Conservation (phyloP, 2,888 invertebrate species). For the Calliphora vomitoria region DNA sequence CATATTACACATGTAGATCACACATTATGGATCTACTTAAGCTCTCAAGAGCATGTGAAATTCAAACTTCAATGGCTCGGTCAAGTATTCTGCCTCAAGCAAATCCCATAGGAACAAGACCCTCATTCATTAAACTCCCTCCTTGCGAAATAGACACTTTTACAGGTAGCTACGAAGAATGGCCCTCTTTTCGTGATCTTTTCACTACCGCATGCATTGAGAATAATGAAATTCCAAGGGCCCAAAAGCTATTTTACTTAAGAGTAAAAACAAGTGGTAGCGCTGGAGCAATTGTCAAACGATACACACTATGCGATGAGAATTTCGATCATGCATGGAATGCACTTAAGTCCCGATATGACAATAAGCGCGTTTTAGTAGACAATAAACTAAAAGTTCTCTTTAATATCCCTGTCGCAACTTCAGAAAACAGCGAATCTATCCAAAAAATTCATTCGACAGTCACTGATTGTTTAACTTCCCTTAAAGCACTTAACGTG, state of each 20-base stretch:
- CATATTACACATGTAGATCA: neutral
- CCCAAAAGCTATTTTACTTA: conserved; percentile 19
- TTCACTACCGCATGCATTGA: neutral
- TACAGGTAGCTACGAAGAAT: neutral
- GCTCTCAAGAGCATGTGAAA: too few species aligned
- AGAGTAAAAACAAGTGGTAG: conserved; percentile 7
- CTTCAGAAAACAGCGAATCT: neutral
- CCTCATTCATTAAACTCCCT: neutral
- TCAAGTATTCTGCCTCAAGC: too few species aligned
- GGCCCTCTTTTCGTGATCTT: too few species aligned
- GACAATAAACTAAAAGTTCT: conserved; percentile 44
- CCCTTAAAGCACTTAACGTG: neutral
- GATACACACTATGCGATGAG: neutral
- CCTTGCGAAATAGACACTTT: conserved; percentile 40
- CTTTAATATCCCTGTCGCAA: conserved; percentile 32
- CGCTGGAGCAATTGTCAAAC: conserved; percentile 25
- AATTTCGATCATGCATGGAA: conserved; percentile 14
- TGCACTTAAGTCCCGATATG: conserved; percentile 15
- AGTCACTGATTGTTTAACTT: conserved; percentile 30
- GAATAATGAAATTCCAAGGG: conserved; percentile 2
- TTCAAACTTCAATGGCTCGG: too few species aligned
- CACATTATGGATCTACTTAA: too few species aligned
- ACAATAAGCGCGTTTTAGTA: conserved; percentile 34
- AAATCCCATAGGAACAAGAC: neutral
- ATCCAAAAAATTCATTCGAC: conserved; percentile 36